Evolutionary conservation across 2,113 vertebrate species (phyloP), one percentile per base, ranked within the genome.

Genomic region (Erythrocercus mccallii): DNA sequence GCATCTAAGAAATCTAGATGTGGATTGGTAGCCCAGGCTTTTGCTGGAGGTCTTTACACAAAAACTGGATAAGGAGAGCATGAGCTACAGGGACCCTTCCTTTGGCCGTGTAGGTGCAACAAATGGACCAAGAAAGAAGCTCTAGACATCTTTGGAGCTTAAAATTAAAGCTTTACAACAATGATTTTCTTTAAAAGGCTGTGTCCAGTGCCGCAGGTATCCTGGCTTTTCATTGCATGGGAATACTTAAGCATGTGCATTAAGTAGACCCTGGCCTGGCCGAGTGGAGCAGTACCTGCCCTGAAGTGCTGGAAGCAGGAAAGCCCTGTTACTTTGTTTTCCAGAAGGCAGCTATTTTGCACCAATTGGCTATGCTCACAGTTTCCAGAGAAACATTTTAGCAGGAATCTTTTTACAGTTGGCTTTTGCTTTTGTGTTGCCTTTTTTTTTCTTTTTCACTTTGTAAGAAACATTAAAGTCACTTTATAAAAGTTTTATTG

Each of bases 271-370:
- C 25, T 38, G 44, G 17, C 50, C 19, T 33, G 38, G 72, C 40
- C 0, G 0, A 77, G n/a, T 27, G 2, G 16, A 62, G 62, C 54
- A 33, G 37, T 74, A 40, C 16, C n/a, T 56, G 28, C 3, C 4
- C 57, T 68, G 48, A 47, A 51, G 62, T 25, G 4, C 33, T n/a
- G 50, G 77, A 72, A 83, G 20, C 28, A 57, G 69, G 14, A 50
- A 45, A 44, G 33, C 18, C 27, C 11, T 30, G 11, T 70, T 65
- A 23, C 47, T 76, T 61, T 58, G 8, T 68, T 74, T 74, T 86
- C 53, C 65, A 81, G 51, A 73, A 62, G 24, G 78, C 38, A 91
- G 38, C 81, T 89, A 7, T 77, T 92, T 72, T 72, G 64, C 15
- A 64, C 54, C 50, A 73, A 4, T 16, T 65, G 54, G 20, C 71